Evolutionary conservation across 2,113 vertebrate genomes (phyloP), one percentile per base, ranked within the genome.

Genomic region (Rallus limicola): DNA sequence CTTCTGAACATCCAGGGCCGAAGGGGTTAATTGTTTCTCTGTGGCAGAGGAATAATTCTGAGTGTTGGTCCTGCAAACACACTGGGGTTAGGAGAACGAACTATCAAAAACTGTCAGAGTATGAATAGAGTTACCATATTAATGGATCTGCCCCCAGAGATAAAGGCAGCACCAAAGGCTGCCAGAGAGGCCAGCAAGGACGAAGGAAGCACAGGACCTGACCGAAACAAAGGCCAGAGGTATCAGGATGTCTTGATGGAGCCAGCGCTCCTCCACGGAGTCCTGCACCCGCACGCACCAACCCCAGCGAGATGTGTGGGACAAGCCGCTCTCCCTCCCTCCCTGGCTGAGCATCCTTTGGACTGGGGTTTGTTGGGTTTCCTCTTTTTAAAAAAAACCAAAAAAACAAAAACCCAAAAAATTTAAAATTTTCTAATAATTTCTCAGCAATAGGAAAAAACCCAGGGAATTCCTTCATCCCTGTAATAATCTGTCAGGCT

Each of bases 61-160:
- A 91, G 78, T 38, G 53, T 38, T 67, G 91, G 64, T 79, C 89
- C 58, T 29, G 74, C 89, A 87, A 84, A 81, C 60, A 12, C 3
- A 1, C 52, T 11, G 48, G 67, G 70, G 28, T 69, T 80, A 29
- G 84, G 76, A 87, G 91, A 95, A 87, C 6, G 70, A 90, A 79
- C 89, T 94, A 87, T 82, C 74, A 60, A 82, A 93, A 94, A 28
- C 89, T 85, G 81, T 91, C 94, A 87, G 94, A 40, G 84, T 48
- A 69, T 88, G 92, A 95, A 95, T 82, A 85, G 94, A 96, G 95
- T 87, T 93, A 91, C 94, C 94, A 88, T 89, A 92, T 91, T 91
- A 97, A 97, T 88, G 87, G 93, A 58, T 72, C 76, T 69, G 52
- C 58, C 82, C 87, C 78, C 11, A 59, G 94, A 92, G 89, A 95